phyloP scores from a whole-genome alignment of 2,113 vertebrate genomes.

The Neolamprologus sp. region DNA sequence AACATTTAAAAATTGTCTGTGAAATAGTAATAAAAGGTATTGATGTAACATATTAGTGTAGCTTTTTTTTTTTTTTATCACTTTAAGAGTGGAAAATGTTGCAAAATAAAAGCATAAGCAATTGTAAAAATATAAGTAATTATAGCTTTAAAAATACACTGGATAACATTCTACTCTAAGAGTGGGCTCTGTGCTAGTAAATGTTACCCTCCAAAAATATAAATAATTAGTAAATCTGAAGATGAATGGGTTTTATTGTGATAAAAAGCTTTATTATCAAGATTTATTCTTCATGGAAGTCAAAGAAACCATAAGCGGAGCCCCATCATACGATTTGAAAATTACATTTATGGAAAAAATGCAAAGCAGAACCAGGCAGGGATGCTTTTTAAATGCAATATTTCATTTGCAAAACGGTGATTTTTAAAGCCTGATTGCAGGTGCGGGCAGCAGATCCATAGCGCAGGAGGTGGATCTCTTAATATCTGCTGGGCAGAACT shows the following conservation, averaged over 20 bases:
- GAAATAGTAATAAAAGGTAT: not conserved
- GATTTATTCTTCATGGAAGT: not conserved
- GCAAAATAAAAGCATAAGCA: not conserved
- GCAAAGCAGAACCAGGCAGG: not conserved
- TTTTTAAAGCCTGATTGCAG: not conserved
- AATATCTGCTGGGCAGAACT: not conserved
- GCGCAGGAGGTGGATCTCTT: not conserved
- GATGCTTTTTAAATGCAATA: not conserved
- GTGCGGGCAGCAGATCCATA: not conserved
- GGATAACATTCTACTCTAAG: not conserved
- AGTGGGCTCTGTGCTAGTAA: accelerated
- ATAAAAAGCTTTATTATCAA: not conserved
- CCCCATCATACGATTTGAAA: not conserved
- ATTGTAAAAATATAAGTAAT: not conserved
- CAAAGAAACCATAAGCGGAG: not conserved
- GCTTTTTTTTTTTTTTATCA: not conserved
- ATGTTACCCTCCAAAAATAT: not conserved
- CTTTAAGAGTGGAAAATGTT: not conserved
- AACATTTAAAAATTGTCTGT: accelerated
- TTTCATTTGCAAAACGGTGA: not conserved
- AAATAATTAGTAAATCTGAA: not conserved
- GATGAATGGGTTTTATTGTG: not conserved
- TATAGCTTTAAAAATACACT: not conserved
- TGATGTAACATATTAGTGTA: not conserved
- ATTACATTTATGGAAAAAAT: not conserved